Evolutionary conservation across 2,113 vertebrate species (phyloP).

Genomic region (Dasypus novemcinctus): DNA sequence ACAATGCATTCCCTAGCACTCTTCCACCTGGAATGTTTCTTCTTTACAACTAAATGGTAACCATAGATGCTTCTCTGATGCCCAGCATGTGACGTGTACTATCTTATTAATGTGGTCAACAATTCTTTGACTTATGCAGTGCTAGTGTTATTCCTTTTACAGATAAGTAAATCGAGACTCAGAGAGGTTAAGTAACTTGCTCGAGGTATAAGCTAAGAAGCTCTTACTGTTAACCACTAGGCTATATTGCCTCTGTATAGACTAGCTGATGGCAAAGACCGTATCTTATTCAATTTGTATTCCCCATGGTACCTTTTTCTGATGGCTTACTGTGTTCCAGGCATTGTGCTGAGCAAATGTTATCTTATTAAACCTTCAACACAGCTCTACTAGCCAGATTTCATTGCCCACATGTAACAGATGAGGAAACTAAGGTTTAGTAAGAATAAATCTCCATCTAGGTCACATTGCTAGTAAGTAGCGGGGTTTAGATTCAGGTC

Average conservation of each 20-base stretch:
- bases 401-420: background rate
- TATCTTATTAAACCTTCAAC: background rate
- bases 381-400: background rate
- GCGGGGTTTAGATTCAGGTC: background rate
- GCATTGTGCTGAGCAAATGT: background rate
- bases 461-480: background rate
- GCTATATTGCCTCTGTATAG: background rate
- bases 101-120: background rate
- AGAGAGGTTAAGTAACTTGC: background rate
- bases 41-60: background rate
- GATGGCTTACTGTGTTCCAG: background rate
- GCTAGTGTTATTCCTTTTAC: background rate
- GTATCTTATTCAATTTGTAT: background rate
- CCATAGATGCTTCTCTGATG: background rate
- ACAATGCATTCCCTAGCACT: background rate
- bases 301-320: background rate
- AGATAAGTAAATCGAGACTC: background rate
- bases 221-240: background rate
- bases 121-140: background rate
- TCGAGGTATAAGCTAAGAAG: background rate
- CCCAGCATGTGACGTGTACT: background rate
- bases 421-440: constrained; percentile 17
- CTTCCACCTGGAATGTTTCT: background rate
- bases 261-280: background rate
- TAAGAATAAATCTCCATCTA: background rate